These are phyloP conservation scores for Colinus virginianus DNA, from an alignment of 2,113 vertebrate genomes.

Conservation along the genomic window DNA sequence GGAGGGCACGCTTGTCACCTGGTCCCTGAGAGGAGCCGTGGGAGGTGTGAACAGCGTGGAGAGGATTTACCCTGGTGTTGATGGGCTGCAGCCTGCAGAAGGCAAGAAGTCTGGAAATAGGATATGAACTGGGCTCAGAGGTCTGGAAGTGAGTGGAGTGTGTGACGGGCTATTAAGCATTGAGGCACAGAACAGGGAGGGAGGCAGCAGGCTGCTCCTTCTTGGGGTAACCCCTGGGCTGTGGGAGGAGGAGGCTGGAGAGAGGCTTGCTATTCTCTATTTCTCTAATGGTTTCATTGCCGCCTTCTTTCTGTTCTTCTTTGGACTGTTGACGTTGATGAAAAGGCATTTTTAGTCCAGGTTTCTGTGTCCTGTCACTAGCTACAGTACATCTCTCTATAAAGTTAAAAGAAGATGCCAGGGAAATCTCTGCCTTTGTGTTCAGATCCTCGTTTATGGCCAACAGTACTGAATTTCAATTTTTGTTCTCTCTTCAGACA, in stretches of 20 bases:
- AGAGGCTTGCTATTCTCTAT: not conserved
- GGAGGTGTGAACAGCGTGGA: rapidly evolving
- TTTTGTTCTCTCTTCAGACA: not conserved
- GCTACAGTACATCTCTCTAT: not conserved
- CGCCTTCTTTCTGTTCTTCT: not conserved
- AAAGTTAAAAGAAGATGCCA: not conserved
- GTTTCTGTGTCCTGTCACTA: not conserved
- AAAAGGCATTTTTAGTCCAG: not conserved
- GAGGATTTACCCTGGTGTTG: not conserved
- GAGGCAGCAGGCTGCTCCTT: not conserved
- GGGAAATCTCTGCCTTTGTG: not conserved
- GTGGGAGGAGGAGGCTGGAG: not conserved
- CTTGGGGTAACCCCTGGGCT: not conserved
- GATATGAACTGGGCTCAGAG: not conserved
- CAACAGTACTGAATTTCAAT: not conserved
- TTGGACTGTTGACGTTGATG: not conserved
- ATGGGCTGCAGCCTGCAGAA: not conserved
- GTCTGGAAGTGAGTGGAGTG: not conserved
- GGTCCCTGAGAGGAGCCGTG: rapidly evolving
- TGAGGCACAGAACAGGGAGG: not conserved
- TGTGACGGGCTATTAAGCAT: not conserved
- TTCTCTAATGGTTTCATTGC: not conserved
- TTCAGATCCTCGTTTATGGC: not conserved
- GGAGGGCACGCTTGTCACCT: not conserved
- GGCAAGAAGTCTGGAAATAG: not conserved